Evolutionary conservation across 2,797 vertebrate species (phyloP), one percentile per base, ranked within the genome.

Genomic region (Tamandua tetradactyla): DNA sequence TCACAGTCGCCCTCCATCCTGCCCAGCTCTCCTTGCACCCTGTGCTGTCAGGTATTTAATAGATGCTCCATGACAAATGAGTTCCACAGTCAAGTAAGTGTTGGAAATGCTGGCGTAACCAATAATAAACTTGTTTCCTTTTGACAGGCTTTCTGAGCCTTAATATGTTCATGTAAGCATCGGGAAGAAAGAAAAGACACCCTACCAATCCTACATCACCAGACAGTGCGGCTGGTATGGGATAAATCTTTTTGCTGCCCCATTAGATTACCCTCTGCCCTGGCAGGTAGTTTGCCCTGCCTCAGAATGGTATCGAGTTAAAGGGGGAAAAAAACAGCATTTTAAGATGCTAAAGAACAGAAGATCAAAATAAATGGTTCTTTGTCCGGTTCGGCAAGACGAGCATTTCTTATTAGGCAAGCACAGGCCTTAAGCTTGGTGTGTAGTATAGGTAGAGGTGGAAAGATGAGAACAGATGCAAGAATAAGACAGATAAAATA

Each of bases 261-360:
- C 52, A 71, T 68, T 79, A 32, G 66, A 68, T 74, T 78, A 61
- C 87, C 52, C 69, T 87, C 68, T 62, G 44, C 61, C 62, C 68
- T 89, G 71, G 64, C 71, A 92, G 47, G 61, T 47, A 62, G 55
- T 92, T 85, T 64, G n/a, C 22, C 37, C 27, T 84, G 64, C 78
- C 57, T 92, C 72, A 27, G 49, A 95, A 40, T 71, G 37, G 75
- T 40, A 76, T 4, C 40, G 64, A 82, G 81, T 87, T 91, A 93
- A 91, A 42, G 82, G 49, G n/a, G 87, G n/a, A n/a, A 68, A 52
- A 61, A 76, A 72, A 66, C 44, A 71, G 85, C 61, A 79, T 94
- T 94, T 95, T 95, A 59, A 75, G 94, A 94, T 57, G 49, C 61
- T 81, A 79, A 95, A 90, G 49, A 87, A 55, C 25, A 87, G 27